These are phyloP conservation scores for Saturnia pavonia DNA, from an alignment of 2,888 invertebrate species.

Conservation along the genomic window DNA sequence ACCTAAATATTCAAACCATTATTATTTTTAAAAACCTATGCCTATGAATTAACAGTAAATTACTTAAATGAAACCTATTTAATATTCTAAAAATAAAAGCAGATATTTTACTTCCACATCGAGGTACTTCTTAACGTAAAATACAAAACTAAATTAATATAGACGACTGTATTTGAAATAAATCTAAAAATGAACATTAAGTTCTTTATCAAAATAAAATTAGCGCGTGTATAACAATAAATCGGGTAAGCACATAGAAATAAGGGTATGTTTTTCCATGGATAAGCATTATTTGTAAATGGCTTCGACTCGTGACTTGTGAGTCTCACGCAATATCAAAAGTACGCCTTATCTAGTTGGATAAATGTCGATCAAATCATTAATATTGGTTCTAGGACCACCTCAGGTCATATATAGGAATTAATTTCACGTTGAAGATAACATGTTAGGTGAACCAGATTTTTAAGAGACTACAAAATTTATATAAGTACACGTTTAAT, in stretches of 20 bases:
- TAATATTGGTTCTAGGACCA: conserved; percentile 56
- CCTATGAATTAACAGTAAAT: not conserved
- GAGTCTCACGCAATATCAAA: conserved; percentile 65
- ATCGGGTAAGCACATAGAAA: too few species aligned
- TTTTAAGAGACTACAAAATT: not conserved
- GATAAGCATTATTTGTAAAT: conserved; percentile 41
- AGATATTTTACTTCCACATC: not conserved
- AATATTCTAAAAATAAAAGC: not conserved
- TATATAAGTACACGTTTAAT: not conserved
- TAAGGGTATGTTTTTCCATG: too few species aligned
- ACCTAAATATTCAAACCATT: not conserved
- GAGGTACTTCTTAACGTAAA: not conserved
- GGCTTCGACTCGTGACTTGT: conserved; percentile 50
- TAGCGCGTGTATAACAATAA: conserved; percentile 36
- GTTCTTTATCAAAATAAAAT: not conserved
- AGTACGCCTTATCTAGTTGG: conserved; percentile 58
- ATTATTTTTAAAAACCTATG: not conserved
- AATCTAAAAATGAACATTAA: not conserved
- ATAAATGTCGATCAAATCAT: conserved; percentile 57
- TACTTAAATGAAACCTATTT: not conserved
- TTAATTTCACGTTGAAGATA: not conserved
- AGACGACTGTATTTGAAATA: not conserved
- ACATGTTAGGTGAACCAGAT: not conserved
- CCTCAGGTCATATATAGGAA: conserved; percentile 37
- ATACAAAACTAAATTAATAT: not conserved